Percentiles rank a stretch among this genome's conserved stretches.
Evolutionary conservation across 2,888 invertebrate genomes (phyloP).

Genomic region (Latrodectus elegans): DNA sequence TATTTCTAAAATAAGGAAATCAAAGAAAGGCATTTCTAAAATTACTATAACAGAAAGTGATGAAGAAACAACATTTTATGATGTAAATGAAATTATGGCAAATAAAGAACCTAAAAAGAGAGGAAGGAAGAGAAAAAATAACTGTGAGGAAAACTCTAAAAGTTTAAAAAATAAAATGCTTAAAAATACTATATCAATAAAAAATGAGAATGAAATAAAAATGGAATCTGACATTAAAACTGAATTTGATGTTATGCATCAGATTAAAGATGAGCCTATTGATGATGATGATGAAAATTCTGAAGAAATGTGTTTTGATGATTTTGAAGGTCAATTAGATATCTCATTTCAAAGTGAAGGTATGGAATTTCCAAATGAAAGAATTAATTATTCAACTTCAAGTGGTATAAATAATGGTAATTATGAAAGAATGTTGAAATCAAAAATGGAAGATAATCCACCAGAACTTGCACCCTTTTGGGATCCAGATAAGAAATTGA

Average conservation of each 20-base stretch:
- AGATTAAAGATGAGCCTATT: neutral
- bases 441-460: constrained; percentile 23
- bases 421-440: neutral
- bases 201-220: constrained; percentile 3
- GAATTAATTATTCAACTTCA: neutral
- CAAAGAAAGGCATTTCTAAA: neutral
- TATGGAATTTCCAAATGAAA: neutral
- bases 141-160: neutral
- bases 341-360: neutral
- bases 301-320: neutral
- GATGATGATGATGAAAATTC: neutral
- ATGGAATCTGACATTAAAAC: neutral
- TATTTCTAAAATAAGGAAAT: constrained; percentile 26
- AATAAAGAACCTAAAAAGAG: constrained; percentile 19
- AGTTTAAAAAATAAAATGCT: neutral
- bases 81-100: constrained; percentile 18
- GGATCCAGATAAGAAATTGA: constrained; percentile 23
- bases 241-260: neutral
- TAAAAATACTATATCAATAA: constrained; percentile 17
- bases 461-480: constrained; percentile 60
- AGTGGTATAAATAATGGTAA: neutral
- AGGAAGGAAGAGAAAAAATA: constrained; percentile 2
- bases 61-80: constrained; percentile 48
- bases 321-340: neutral
- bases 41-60: constrained; percentile 6